Base-by-base conservation (phyloP, 2,888 invertebrate species). In the Melinaea menophilus region DNA sequence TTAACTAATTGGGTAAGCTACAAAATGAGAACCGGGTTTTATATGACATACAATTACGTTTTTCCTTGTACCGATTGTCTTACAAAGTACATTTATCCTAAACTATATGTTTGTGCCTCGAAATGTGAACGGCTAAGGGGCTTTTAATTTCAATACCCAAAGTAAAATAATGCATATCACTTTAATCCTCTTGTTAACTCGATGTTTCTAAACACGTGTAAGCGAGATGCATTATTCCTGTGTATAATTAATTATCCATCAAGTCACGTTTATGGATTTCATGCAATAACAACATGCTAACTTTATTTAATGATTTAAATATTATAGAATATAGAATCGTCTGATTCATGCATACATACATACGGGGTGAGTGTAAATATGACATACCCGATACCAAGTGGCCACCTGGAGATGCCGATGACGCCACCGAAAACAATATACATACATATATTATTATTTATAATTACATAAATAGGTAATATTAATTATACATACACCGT, bases 331-430 rank as follows among this genome's bases (percentile, higher is more conserved):
- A 47, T 69, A 73, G 74, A 73, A 73, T 73, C 75, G 68, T 67
- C 65, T 75, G 77, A 77, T 73, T 76, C 80, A 81, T 81, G 82
- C 81, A 77, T 67, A 68, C 63, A 69, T 67, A 56, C 64, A 69
- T 55, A 66, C 46, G 56, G 60, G 56, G 61, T 58, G 63, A 70
- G 63, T 71, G 68, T 74, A 76, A 78, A 79, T 82, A 69, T 71
- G 91, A 95, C 96, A 93, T 96, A 96, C 96, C 96, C 95, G 94
- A 94, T 94, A 96, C 96, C 96, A 96, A 92, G 95, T 94, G 91
- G 96, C 95, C 94, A 96, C 96, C 96, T 96, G 93, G 81, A 85
- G 80, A 85, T 81, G 81, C 77, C 80, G 79, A 80, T 80, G 79
- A 79, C 89, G 81, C 86, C 89, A 90, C 90, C 89, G 90, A 89